Evolutionary conservation across 1,140 invertebrate genomes (phyloP).

Genomic region (Centruroides vittatus): DNA sequence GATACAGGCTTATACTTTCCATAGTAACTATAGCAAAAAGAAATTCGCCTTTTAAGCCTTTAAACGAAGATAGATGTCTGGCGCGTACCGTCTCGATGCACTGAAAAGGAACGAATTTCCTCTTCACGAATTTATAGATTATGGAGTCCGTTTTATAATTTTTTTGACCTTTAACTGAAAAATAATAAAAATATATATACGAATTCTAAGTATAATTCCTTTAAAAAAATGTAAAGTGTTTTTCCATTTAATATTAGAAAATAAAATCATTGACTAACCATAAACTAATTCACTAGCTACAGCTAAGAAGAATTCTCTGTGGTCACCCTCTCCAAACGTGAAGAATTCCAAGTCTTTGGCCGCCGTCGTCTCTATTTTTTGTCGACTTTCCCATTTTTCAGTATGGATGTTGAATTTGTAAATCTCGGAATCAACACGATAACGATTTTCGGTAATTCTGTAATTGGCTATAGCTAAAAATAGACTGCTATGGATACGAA

Average conservation of each 20-base stretch:
- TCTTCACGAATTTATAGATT: constrained; percentile 27
- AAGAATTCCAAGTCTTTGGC: constrained; percentile 26
- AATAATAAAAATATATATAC: too few relatives aligned
- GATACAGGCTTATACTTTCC: constrained; percentile 20
- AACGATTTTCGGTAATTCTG: constrained; percentile 26
- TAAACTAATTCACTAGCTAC: constrained; percentile 19
- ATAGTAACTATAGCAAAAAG: constrained; percentile 18
- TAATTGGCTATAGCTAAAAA: constrained; percentile 33
- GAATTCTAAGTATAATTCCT: too few relatives aligned
- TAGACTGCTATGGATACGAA: constrained; percentile 24
- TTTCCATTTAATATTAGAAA: too few relatives aligned
- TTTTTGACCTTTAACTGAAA: too few relatives aligned
- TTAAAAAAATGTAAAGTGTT: too few relatives aligned
- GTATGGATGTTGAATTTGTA: constrained; percentile 29
- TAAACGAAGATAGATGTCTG: constrained; percentile 17
- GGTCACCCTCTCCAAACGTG: constrained; percentile 10
- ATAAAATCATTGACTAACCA: too few relatives aligned
- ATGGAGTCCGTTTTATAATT: constrained; percentile 15
- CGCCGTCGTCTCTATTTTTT: constrained; percentile 31
- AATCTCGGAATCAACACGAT: constrained; percentile 32
- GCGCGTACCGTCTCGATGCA: constrained; percentile 20
- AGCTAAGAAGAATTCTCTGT: constrained; percentile 22
- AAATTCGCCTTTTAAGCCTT: constrained; percentile 14
- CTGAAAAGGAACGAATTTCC: constrained; percentile 33
- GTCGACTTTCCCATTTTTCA: constrained; percentile 28